These are phyloP conservation scores for Coecobrya sp. DNA, from an alignment of 2,888 invertebrate species.

Conservation along the genomic window DNA sequence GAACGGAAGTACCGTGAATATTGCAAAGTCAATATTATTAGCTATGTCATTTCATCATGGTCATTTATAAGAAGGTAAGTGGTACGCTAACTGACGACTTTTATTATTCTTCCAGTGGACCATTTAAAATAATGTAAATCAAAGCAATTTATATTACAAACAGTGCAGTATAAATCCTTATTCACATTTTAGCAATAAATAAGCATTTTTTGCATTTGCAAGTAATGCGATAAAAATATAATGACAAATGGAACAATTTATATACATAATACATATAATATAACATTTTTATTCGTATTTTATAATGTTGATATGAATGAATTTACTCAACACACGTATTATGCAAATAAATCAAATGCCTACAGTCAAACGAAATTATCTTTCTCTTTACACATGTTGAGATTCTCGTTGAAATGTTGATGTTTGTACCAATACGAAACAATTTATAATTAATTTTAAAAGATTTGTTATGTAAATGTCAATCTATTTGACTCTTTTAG, in stretches of 20 bases:
- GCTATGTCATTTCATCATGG: background rate
- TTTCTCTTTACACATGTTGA: background rate
- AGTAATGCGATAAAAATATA: slow-evolving; percentile 21
- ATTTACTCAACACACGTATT: background rate
- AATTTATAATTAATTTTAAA: background rate
- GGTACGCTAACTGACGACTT: background rate
- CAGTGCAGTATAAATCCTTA: background rate
- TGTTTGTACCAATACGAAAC: background rate
- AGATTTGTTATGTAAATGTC: slow-evolving; percentile 52
- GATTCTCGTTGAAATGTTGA: background rate
- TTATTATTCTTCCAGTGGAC: slow-evolving; percentile 22
- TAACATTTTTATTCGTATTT: slow-evolving; percentile 48
- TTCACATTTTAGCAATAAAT: background rate
- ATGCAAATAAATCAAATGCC: background rate
- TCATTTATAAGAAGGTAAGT: background rate
- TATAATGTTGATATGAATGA: slow-evolving; percentile 12
- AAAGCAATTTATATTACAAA: slow-evolving; percentile 10
- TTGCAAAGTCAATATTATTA: background rate
- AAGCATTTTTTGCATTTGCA: background rate
- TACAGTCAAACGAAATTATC: background rate
- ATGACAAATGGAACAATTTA: background rate
- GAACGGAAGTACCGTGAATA: background rate
- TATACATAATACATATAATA: background rate
- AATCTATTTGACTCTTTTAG: slow-evolving; percentile 17
- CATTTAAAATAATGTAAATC: background rate